Evolutionary conservation across 2,113 vertebrate genomes (phyloP), one percentile per base, ranked within the genome.

Genomic region (Crocuta crocuta): DNA sequence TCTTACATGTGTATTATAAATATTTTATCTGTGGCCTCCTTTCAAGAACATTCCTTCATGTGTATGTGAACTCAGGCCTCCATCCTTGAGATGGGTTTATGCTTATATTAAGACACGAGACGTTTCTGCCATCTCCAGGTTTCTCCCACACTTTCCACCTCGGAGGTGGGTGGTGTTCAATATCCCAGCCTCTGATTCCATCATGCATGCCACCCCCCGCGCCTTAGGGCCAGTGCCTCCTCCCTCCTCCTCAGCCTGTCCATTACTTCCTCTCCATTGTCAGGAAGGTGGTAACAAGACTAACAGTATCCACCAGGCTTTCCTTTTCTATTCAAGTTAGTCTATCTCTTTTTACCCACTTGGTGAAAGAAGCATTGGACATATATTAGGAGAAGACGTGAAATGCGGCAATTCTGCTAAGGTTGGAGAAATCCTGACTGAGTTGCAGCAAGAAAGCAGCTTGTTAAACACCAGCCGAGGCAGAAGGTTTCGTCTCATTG

Each of bases 381-480:
- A 96, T 87, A 88, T 94, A 76, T 88, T 92, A 96, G 92, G 95
- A 94, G 95, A 97, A 98, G 96, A 98, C 81, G 79, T 95, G 97
- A 96, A 97, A 98, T 84, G 91, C 89, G 97, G 89, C 89, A 76
- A 92, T 98, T 98, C 96, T 98, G 96, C 95, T 95, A 98, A 98
- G 96, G 97, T 81, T 97, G 97, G 97, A 98, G 98, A 98, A 98
- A 98, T 97, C 96, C 98, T 98, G 95, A 71, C 98, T 98, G 98
- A 98, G 98, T 96, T 98, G 97, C 95, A 97, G 97, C 96, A 97
- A 98, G 98, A 98, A 98, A 99, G 97, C 97, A 98, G 98, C 98
- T 98, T 99, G 98, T 98, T 98, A 98, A 98, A 99, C 98, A 98
- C 98, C 98, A 98, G 98, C 98, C 89, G 98, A 99, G 98, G 98